A percentile compares a stretch with the other conserved stretches of the same genome.
Evolutionary conservation across 2,888 invertebrate species (phyloP).

Genomic region (Trichogramma evanescens): DNA sequence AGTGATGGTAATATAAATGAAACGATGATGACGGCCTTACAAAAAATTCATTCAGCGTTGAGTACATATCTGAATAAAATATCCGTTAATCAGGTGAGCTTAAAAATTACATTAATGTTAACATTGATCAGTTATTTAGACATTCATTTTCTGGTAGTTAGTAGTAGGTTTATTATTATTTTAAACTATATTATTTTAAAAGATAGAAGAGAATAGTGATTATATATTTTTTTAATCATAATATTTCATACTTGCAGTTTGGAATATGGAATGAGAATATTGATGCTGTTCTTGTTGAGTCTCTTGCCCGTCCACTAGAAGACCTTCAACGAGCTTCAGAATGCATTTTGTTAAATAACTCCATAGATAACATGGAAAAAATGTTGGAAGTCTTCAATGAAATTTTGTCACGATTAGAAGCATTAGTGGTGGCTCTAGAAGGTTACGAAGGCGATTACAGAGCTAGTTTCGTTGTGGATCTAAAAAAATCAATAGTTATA

Average conservation of each 20-base stretch:
- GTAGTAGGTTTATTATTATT: neutral
- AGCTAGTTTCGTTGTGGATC: conserved; percentile 30
- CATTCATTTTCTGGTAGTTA: neutral
- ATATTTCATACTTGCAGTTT: conserved; percentile 12
- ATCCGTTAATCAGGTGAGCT: conserved; percentile 27
- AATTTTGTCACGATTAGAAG: conserved; percentile 34
- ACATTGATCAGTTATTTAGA: neutral
- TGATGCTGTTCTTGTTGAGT: conserved; percentile 41
- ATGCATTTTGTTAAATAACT: conserved; percentile 11
- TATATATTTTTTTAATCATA: neutral
- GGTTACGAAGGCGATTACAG: conserved; percentile 37
- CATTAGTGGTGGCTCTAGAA: conserved; percentile 34
- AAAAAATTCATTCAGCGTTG: conserved; percentile 25
- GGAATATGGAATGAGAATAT: conserved; percentile 36
- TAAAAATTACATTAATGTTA: neutral
- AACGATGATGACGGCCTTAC: conserved; percentile 18
- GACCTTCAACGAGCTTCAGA: conserved; percentile 26
- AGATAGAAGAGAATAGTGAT: neutral
- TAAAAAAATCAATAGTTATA: conserved; percentile 29
- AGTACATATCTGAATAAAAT: conserved; percentile 28
- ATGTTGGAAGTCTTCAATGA: conserved; percentile 33
- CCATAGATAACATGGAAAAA: conserved; percentile 18
- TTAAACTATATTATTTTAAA: too few relatives aligned
- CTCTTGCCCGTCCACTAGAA: conserved; percentile 37
- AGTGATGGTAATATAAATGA: conserved; percentile 8